Conservation (phyloP, 2,888 invertebrate genomes). For the Noctua fimbriata region DNA sequence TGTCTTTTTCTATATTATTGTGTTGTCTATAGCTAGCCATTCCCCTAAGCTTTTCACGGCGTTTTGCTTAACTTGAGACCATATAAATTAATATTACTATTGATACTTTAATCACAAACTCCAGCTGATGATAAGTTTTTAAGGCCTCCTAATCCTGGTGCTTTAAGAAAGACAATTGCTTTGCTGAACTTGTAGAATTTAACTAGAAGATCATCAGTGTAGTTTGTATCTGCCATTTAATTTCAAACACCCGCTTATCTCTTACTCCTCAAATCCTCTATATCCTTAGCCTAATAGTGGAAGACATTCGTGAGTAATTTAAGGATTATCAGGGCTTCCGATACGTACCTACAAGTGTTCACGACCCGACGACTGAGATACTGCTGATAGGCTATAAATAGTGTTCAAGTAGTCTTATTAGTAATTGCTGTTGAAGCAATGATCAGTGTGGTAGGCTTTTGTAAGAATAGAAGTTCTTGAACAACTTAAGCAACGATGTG, state of each 20-base stretch:
- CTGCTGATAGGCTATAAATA: neutral
- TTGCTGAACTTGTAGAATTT: neutral
- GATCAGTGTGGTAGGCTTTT: neutral
- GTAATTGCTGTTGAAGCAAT: neutral
- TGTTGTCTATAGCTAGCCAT: neutral
- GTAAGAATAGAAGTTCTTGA: neutral
- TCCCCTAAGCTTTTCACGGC: neutral
- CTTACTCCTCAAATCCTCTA: constrained; percentile 11
- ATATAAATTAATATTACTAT: neutral
- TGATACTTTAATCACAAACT: neutral
- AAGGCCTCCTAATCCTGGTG: neutral
- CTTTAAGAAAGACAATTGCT: neutral
- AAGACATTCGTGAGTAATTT: constrained; percentile 45
- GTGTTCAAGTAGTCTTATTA: neutral
- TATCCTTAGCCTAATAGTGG: constrained; percentile 13
- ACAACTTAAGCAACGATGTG: neutral
- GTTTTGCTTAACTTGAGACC: neutral
- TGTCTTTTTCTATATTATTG: neutral
- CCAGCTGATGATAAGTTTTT: neutral
- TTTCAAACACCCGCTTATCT: constrained; percentile 12
- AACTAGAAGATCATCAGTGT: neutral
- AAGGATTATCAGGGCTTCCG: constrained; percentile 38
- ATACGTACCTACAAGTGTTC: constrained; percentile 18
- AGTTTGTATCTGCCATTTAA: neutral
- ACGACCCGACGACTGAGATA: neutral